Evolutionary conservation across 2,113 vertebrate species (phyloP).

Genomic region (Oncorhynchus tshawytscha): DNA sequence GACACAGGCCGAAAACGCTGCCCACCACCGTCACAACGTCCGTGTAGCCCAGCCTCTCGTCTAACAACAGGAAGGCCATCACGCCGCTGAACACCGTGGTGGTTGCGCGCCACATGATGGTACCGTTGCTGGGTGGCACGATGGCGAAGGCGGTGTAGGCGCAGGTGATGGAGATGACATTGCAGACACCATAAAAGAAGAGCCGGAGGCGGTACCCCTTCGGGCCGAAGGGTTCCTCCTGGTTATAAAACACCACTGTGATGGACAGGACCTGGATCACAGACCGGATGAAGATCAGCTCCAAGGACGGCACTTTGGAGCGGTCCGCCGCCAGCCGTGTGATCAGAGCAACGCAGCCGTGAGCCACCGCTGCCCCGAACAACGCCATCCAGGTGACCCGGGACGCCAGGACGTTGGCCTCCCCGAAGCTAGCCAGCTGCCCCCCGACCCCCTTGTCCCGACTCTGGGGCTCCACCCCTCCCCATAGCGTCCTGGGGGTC

Average conservation of each 20-base stretch:
- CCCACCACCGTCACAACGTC: constrained; percentile 87
- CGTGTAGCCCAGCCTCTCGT: constrained; percentile 87
- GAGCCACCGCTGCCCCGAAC: constrained; percentile 90
- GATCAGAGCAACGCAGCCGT: constrained; percentile 93
- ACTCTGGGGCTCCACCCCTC: no score
- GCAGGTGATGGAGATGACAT: constrained; percentile 97
- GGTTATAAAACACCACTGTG: constrained; percentile 87
- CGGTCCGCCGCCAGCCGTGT: constrained; percentile 90
- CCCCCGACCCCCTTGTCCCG: constrained; percentile 70
- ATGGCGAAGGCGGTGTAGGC: constrained; percentile 98
- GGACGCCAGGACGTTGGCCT: constrained; percentile 83
- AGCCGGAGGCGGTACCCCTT: constrained; percentile 88
- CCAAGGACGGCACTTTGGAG: constrained; percentile 95
- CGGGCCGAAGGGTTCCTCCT: constrained; percentile 92
- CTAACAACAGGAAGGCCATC: constrained; percentile 91
- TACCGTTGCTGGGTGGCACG: constrained; percentile 94
- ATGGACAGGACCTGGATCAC: constrained; percentile 92
- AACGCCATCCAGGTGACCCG: constrained; percentile 91
- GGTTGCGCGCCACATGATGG: constrained; percentile 96
- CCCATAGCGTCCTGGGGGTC: constrained; percentile 66
- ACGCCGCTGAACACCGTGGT: constrained; percentile 95
- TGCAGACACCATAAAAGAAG: constrained; percentile 94
- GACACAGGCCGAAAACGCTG: constrained; percentile 90
- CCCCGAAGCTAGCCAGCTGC: constrained; percentile 82
- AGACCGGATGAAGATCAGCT: constrained; percentile 96